phyloP scores from a whole-genome alignment of 2,113 vertebrate genomes.

The Echinops telfairi region DNA sequence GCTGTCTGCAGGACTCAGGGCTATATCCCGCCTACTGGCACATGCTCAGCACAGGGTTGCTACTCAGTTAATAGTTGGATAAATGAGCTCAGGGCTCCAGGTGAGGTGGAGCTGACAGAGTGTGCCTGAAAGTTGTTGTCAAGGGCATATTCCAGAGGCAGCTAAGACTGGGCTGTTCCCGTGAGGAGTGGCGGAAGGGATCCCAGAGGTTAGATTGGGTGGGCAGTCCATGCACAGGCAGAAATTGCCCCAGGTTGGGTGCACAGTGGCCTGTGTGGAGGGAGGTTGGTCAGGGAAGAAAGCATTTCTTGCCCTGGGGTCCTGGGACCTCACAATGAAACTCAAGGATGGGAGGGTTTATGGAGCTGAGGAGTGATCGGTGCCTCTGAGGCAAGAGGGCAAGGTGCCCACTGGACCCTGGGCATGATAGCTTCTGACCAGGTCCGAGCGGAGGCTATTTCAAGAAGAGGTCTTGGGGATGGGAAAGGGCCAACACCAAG shows the following conservation, averaged over 20 bases:
- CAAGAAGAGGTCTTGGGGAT: background rate
- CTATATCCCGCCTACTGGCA: conserved; percentile 56
- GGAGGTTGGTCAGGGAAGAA: background rate
- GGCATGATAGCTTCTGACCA: background rate
- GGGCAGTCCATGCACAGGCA: background rate
- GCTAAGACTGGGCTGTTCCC: background rate
- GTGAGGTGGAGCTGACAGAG: background rate
- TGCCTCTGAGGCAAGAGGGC: background rate
- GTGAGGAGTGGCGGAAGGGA: background rate
- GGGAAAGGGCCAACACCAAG: background rate
- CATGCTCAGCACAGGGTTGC: conserved; percentile 5
- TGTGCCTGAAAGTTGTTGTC: background rate
- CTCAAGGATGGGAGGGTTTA: conserved; percentile 16
- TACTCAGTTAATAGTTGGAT: conserved; percentile 35
- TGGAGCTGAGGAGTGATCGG: background rate
- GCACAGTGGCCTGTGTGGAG: background rate
- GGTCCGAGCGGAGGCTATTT: conserved; percentile 7
- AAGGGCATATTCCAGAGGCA: conserved; percentile 37
- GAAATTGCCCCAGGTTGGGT: background rate
- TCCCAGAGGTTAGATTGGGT: background rate
- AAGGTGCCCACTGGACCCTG: background rate
- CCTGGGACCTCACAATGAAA: background rate
- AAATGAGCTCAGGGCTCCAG: conserved; percentile 33
- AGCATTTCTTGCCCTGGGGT: conserved; percentile 48
- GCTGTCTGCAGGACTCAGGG: conserved; percentile 35